Base-by-base conservation (phyloP, 1,140 invertebrate genomes). In the Eupristina koningsbergeri region DNA sequence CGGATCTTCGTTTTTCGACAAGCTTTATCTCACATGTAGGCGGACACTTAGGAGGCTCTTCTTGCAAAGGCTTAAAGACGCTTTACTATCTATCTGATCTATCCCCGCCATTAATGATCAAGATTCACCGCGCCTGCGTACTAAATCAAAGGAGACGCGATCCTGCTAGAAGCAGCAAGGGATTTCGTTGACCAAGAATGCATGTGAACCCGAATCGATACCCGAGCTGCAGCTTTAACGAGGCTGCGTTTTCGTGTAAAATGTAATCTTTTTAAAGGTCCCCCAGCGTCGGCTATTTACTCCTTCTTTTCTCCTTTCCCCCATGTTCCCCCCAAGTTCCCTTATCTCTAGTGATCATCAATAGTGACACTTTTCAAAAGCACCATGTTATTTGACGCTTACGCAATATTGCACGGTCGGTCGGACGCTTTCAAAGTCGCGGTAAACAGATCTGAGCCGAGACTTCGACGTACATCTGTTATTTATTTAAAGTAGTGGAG, bases 21-120 rank as follows among this genome's bases (percentile, higher is more conserved):
- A 58, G 67, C 67, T 71, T 71, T 71, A 71, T 71, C 17, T 71
- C 36, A n/a, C 67, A 36, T 67, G 3, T 5, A 34, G 64, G 31
- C 31, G 34, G 5, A 36, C 64, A 17, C 64, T 67, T 67, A 22
- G 29, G 17, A 3, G 36, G 64, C 19, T 34, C 9, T n/a, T n/a
- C 15, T 36, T 19, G 64, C 29, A 31, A 67, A 67, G 13, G 64
- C 64, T 67, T 36, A 36, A 67, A 36, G 36, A 67, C 31, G 64
- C 34, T 36, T 67, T 67, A 34, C 36, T 17, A 67, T 19, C 36
- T 19, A 22, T n/a, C n/a, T n/a, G 41, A 71, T 41, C 36, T 22
- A 71, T 41, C 5, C 19, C 39, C 67, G 36, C 36, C 3, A 39
- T 41, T 3, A 11, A 13, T 0, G 64, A 39, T 67, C 9, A 31